These are phyloP conservation scores for Mustela nigripes DNA, from an alignment of 2,113 vertebrate genomes.

Conservation along the genomic window DNA sequence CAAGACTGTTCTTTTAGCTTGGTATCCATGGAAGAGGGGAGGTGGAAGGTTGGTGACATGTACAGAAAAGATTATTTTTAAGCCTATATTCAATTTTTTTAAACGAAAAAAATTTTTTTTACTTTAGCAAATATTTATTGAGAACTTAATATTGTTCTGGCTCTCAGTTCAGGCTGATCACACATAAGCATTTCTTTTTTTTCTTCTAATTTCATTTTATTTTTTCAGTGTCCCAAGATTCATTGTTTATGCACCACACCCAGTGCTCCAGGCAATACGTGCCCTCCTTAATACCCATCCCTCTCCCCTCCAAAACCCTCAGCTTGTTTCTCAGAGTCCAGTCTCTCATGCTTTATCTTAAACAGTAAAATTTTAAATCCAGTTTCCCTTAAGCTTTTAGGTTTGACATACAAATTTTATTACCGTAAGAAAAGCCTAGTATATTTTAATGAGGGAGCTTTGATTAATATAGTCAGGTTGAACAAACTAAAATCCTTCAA, in stretches of 20 bases:
- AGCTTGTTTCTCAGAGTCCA: no score
- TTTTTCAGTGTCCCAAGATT: no score
- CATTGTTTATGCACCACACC: no score
- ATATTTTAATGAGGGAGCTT: not conserved
- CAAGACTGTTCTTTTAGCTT: not conserved
- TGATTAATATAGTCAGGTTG: slow-evolving; percentile 58
- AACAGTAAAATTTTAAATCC: not conserved
- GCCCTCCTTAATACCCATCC: no score
- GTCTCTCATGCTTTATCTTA: not conserved
- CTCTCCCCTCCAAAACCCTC: no score
- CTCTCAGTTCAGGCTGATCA: not conserved
- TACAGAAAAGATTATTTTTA: slow-evolving; percentile 19
- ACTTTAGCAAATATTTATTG: not conserved
- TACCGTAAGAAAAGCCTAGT: slow-evolving; percentile 44
- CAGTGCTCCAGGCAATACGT: no score
- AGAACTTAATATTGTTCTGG: not conserved
- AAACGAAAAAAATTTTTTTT: not conserved
- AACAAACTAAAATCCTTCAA: slow-evolving; percentile 64
- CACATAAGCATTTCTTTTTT: not conserved
- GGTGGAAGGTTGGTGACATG: not conserved
- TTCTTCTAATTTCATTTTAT: no score
- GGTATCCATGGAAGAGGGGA: not conserved
- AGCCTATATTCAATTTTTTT: not conserved
- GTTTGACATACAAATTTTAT: slow-evolving; percentile 2
- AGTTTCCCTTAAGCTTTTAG: slow-evolving; percentile 45